phyloP scores from a whole-genome alignment of 2,113 vertebrate genomes.

The Eira barbara region DNA sequence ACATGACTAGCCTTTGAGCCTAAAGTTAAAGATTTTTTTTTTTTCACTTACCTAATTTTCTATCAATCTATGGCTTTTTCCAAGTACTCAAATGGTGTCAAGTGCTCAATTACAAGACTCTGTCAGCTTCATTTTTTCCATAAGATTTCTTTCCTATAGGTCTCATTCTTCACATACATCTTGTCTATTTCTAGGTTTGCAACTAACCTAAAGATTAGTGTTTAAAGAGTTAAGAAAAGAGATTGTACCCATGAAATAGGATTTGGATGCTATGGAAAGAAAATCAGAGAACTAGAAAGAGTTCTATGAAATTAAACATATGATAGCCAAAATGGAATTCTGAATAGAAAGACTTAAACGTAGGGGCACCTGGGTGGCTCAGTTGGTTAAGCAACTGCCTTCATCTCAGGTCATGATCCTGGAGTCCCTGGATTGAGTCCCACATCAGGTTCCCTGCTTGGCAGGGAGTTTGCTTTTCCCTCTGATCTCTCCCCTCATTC shows the following conservation, averaged over 20 bases:
- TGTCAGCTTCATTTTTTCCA: neutral
- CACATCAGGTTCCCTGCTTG: too few relatives aligned
- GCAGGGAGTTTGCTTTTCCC: too few relatives aligned
- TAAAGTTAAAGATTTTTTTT: slow-evolving; percentile 16
- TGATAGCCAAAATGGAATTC: neutral
- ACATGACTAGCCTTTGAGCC: neutral
- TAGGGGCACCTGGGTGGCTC: too few relatives aligned
- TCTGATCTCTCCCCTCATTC: too few relatives aligned
- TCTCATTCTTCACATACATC: neutral
- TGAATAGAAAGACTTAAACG: neutral
- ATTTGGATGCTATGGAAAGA: neutral
- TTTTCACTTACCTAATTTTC: neutral
- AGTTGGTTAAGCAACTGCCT: too few relatives aligned
- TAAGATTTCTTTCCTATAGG: neutral
- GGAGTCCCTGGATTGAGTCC: too few relatives aligned
- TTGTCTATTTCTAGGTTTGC: neutral
- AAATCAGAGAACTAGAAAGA: neutral
- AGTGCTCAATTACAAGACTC: neutral
- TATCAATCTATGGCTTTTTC: neutral
- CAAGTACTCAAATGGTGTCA: neutral
- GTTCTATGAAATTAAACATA: neutral
- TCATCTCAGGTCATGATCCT: too few relatives aligned
- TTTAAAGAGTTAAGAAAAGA: slow-evolving; percentile 10
- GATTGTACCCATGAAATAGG: neutral
- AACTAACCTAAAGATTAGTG: neutral